Percentiles rank a stretch among this genome's conserved stretches.
These are phyloP conservation scores for Piscicola geometra DNA, from an alignment of 2,888 invertebrate genomes.

Conservation along the genomic window DNA sequence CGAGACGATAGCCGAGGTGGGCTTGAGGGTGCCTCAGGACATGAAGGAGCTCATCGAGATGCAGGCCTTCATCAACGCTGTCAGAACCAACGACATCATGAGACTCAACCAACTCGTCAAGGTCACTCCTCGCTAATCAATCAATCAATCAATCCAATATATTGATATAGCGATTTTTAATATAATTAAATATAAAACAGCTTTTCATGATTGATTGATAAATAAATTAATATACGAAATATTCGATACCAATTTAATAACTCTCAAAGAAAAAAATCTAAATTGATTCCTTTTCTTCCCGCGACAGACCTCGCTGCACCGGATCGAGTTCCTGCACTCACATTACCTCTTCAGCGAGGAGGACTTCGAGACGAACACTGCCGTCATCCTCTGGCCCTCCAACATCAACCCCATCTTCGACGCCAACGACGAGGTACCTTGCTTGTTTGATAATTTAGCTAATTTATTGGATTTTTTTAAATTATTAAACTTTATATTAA, in stretches of 20 bases:
- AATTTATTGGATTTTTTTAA: not conserved
- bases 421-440: slow-evolving; percentile 64
- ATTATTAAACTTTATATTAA: too few species aligned
- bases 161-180: too few species aligned
- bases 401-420: slow-evolving; percentile 77
- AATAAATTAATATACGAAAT: too few species aligned
- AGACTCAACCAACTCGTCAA: slow-evolving; percentile 68
- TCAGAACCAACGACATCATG: slow-evolving; percentile 69
- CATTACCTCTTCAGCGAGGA: slow-evolving; percentile 69
- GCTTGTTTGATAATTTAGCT: not conserved
- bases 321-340: slow-evolving; percentile 64
- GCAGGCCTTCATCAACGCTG: slow-evolving; percentile 74
- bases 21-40: slow-evolving; percentile 69
- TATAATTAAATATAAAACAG: too few species aligned
- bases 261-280: too few species aligned
- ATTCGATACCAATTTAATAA: too few species aligned
- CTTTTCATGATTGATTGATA: too few species aligned
- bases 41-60: slow-evolving; percentile 77
- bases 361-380: slow-evolving; percentile 75
- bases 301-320: slow-evolving; percentile 50
- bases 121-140: slow-evolving; percentile 42
- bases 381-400: slow-evolving; percentile 75
- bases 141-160: not conserved
- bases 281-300: too few species aligned
- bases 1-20: slow-evolving; percentile 66